Percentiles rank a stretch among this genome's conserved stretches.
phyloP scores from a whole-genome alignment of 1,140 invertebrate genomes.

The Drosophila rhopaloa region DNA sequence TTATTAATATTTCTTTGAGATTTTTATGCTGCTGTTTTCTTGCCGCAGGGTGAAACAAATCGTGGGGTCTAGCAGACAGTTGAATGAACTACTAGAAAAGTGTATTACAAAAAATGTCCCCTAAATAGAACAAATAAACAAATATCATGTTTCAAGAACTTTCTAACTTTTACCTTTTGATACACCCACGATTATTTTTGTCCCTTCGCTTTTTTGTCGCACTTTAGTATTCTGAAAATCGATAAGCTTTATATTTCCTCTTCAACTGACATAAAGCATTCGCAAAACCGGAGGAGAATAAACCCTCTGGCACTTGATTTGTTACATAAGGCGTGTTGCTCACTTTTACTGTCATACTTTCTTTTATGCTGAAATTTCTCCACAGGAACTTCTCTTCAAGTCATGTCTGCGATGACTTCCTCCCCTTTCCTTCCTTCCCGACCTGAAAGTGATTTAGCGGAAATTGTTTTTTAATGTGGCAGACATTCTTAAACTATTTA shows the following conservation, averaged over 20 bases:
- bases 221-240: constrained; percentile 14
- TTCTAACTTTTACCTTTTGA: constrained; percentile 7
- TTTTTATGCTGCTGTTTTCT: constrained; percentile 61
- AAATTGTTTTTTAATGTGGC: constrained; percentile 81
- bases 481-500: constrained; percentile 80
- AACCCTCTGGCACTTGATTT: constrained; percentile 59
- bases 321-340: constrained; percentile 62
- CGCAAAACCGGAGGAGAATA: constrained; percentile 10
- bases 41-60: constrained; percentile 45
- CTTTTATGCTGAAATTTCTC: constrained; percentile 45
- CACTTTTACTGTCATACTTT: constrained; percentile 59
- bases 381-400: constrained; percentile 38
- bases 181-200: constrained; percentile 5
- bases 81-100: constrained; percentile 33
- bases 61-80: constrained; percentile 36
- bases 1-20: constrained; percentile 81
- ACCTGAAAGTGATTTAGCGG: constrained; percentile 69
- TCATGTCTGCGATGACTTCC: constrained; percentile 20
- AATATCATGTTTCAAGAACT: constrained; percentile 10
- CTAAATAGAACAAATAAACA: constrained; percentile 5
- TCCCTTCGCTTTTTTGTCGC: background rate
- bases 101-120: background rate
- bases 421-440: constrained; percentile 1
- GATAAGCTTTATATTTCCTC: constrained; percentile 14
- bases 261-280: constrained; percentile 44